Percentiles rank a stretch among this genome's conserved stretches.
Conservation (phyloP, 2,888 invertebrate species). For the Monochamus alternatus region DNA sequence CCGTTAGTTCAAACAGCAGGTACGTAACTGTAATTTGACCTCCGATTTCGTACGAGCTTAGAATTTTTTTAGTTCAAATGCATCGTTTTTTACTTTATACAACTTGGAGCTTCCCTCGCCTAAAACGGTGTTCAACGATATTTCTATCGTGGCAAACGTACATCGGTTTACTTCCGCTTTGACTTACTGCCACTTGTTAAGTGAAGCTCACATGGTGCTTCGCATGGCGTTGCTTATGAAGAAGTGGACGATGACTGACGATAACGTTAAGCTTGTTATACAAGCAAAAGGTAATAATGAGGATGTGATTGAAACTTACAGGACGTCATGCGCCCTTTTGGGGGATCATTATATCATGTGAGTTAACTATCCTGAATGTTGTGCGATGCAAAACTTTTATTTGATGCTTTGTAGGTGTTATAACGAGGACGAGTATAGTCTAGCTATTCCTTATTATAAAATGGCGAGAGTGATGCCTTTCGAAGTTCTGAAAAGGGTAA, state of each 20-base stretch:
- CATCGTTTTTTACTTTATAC: conserved; percentile 81
- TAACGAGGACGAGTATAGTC: conserved; percentile 63
- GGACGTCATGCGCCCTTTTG: conserved; percentile 74
- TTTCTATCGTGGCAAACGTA: conserved; percentile 79
- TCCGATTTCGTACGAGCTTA: neutral
- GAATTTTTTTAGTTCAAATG: conserved; percentile 62
- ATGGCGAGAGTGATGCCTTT: conserved; percentile 73
- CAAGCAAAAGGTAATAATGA: conserved; percentile 64
- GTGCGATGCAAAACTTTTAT: too few species aligned
- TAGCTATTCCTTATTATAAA: conserved; percentile 74
- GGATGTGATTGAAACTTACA: conserved; percentile 70
- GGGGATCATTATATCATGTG: conserved; percentile 75
- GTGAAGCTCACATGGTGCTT: conserved; percentile 82
- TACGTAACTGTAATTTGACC: conserved; percentile 38
- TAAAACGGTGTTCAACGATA: conserved; percentile 79
- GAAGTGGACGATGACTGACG: conserved; percentile 65
- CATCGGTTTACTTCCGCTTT: conserved; percentile 78
- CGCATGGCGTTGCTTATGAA: conserved; percentile 70
- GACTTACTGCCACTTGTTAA: conserved; percentile 81
- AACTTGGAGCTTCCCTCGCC: conserved; percentile 79
- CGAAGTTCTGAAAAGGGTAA: conserved; percentile 70
- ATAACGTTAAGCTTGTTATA: conserved; percentile 62
- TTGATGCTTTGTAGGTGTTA: conserved; percentile 59
- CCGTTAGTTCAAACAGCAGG: conserved; percentile 67
- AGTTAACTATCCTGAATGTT: conserved; percentile 47